Percentiles rank a stretch among this genome's conserved stretches.
These are phyloP conservation scores for Bombyx mandarina DNA, from an alignment of 1,140 invertebrate genomes.

Conservation along the genomic window DNA sequence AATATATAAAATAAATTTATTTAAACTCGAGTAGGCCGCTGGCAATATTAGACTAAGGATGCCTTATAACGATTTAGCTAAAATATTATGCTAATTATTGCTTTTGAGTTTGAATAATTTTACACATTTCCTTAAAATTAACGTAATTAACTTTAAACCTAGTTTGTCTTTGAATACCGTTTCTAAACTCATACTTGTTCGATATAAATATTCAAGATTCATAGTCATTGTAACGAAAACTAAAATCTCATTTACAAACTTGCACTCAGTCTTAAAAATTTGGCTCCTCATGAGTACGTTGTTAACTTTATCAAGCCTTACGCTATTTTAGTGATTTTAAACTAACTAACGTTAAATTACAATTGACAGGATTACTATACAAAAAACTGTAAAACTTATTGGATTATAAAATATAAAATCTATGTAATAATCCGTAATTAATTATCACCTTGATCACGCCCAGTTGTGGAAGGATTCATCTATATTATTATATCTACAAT, in stretches of 20 bases:
- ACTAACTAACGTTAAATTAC: slow-evolving; percentile 18
- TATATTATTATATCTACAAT: slow-evolving; percentile 32
- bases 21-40: slow-evolving; percentile 42
- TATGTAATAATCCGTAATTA: slow-evolving; percentile 37
- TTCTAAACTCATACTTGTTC: no score
- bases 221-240: no score
- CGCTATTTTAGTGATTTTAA: slow-evolving; percentile 17
- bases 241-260: slow-evolving; percentile 36
- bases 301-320: slow-evolving; percentile 36
- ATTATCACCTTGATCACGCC: slow-evolving; percentile 60
- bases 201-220: no score
- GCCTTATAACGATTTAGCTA: slow-evolving; percentile 14
- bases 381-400: slow-evolving; percentile 26
- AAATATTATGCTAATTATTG: background rate
- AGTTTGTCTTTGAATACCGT: no score
- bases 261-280: slow-evolving; percentile 67
- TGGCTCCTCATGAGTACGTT: slow-evolving; percentile 61
- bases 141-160: no score
- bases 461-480: slow-evolving; percentile 47
- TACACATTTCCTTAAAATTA: no score
- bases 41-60: slow-evolving; percentile 8
- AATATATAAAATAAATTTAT: slow-evolving; percentile 52
- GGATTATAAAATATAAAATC: slow-evolving; percentile 26
- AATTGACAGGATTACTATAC: slow-evolving; percentile 26
- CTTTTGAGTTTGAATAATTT: no score